Evolutionary conservation across 2,113 vertebrate genomes (phyloP), one percentile per base, ranked within the genome.

Genomic region (Melospiza georgiana): DNA sequence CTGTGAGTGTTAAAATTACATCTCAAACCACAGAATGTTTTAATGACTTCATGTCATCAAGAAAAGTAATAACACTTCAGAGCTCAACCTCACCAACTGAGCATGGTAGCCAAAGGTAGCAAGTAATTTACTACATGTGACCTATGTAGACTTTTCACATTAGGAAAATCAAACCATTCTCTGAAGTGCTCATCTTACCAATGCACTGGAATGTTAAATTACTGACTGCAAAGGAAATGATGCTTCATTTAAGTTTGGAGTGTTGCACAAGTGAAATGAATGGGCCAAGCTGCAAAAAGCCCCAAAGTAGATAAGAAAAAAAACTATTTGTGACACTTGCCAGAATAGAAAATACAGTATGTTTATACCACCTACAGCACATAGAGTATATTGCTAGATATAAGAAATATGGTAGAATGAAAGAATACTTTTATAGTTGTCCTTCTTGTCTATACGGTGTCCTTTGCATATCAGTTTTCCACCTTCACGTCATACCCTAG

Each of bases 31-130:
- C 8, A 74, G 33, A 95, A 59, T 88, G 65, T 90, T 93, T 75
- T 87, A 95, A 93, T 88, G 77, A 84, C 89, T 92, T 81, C 74
- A 66, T 52, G 54, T 88, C 87, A 94, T 87, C 87, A 92, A 89
- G 86, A 81, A 92, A 91, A 44, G 71, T 87, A 85, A 43, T 93
- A 65, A 46, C 88, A 84, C 66, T 74, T 54, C 58, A 37, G 74
- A n/a, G 74, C 81, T 91, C 65, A 80, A 61, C 57, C 84, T 43
- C 68, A 72, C 90, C 91, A 94, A 81, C 75, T 94, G 63, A 90
- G 39, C 41, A 80, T 20, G 48, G 80, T 74, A 91, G 65, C 79
- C 75, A 89, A 31, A 74, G 33, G 30, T 80, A 93, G 67, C 22
- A 85, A 93, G 82, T 55, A 86, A 93, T 88, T 94, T 76, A 90